phyloP scores from a whole-genome alignment of 92 coral and sea anemone species.

The Palythoa caribaeorum region DNA sequence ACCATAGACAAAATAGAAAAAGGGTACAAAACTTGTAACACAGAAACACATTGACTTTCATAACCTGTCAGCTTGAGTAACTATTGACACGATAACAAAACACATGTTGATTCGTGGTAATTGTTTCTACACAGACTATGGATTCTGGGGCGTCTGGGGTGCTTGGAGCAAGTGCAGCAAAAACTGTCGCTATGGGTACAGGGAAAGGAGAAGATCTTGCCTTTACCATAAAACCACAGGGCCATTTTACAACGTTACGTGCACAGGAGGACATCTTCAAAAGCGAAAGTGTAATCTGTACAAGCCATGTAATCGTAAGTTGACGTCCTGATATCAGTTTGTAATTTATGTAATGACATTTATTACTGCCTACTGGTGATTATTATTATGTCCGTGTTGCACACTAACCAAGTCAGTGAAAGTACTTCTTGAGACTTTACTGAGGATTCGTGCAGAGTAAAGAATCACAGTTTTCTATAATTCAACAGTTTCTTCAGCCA shows the following conservation, averaged over 20 bases:
- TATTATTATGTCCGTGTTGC: neutral
- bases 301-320: slow-evolving; percentile 13
- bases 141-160: slow-evolving; percentile 23
- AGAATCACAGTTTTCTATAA: too few species aligned
- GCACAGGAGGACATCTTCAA: neutral
- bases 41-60: too few species aligned
- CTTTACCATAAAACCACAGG: neutral
- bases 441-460: too few species aligned
- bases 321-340: neutral
- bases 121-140: neutral
- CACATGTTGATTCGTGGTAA: neutral
- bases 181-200: slow-evolving; percentile 13
- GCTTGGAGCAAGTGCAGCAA: slow-evolving; percentile 34
- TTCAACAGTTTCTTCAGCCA: too few species aligned
- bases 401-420: too few species aligned
- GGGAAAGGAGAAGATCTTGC: slow-evolving; percentile 21
- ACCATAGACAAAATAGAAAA: too few species aligned
- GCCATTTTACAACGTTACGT: neutral
- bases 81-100: too few species aligned
- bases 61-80: too few species aligned
- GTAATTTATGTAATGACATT: too few species aligned
- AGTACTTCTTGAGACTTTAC: too few species aligned
- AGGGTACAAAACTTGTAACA: too few species aligned
- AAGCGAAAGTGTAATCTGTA: neutral
- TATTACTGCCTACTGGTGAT: neutral